A percentile compares a stretch with the other conserved stretches of the same genome.
phyloP scores from a whole-genome alignment of 1,140 invertebrate genomes.

The Leptopilina boulardi region DNA sequence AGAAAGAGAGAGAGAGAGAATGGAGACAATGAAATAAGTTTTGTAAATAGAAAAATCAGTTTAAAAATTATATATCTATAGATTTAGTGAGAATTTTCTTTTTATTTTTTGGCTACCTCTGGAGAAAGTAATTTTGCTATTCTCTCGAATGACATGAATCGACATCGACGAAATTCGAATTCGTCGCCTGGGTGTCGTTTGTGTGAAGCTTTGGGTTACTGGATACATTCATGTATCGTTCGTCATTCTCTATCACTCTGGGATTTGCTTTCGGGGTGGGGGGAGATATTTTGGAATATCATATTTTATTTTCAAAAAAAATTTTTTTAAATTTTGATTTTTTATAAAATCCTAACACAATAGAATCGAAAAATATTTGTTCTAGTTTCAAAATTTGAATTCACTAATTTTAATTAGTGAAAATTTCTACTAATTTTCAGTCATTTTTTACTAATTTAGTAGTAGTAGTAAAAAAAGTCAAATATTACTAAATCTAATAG shows the following conservation, averaged over 20 bases:
- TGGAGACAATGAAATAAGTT: too few relatives aligned
- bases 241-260: slow-evolving; percentile 52
- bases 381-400: too few relatives aligned
- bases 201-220: slow-evolving; percentile 50
- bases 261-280: slow-evolving; percentile 58
- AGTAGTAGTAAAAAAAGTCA: too few relatives aligned
- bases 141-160: slow-evolving; percentile 37
- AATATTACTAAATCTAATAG: too few relatives aligned
- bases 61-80: slow-evolving; percentile 37
- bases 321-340: too few relatives aligned
- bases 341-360: too few relatives aligned
- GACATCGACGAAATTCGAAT: slow-evolving; percentile 53
- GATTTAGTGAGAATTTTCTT: slow-evolving; percentile 44
- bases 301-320: slow-evolving; percentile 44
- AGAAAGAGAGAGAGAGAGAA: too few relatives aligned
- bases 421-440: too few relatives aligned
- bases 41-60: slow-evolving; percentile 28
- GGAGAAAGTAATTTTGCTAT: slow-evolving; percentile 49
- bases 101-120: slow-evolving; percentile 47
- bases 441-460: too few relatives aligned
- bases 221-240: slow-evolving; percentile 58
- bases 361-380: too few relatives aligned
- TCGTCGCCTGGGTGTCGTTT: slow-evolving; percentile 56
- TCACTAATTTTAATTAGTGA: too few relatives aligned
- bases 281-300: slow-evolving; percentile 53